phyloP scores from a whole-genome alignment of 2,797 vertebrate species.

The Pangasius larnaudii region DNA sequence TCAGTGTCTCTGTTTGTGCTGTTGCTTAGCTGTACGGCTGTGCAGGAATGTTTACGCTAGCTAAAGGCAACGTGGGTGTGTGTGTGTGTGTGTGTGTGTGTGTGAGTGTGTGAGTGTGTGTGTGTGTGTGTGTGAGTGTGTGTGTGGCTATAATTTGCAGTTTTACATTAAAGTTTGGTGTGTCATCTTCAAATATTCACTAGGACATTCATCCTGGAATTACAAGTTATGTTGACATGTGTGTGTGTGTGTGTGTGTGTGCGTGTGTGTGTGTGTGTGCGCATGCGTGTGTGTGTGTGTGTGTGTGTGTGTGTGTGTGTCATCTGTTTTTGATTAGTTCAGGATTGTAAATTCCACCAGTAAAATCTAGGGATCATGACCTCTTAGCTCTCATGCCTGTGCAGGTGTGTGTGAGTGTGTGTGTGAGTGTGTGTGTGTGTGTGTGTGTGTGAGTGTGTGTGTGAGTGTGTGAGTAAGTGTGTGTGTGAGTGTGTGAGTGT shows the following conservation, averaged over 20 bases:
- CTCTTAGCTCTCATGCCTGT: neutral
- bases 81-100: constrained; percentile 1
- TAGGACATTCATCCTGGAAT: neutral
- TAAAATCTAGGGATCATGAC: constrained; percentile 16
- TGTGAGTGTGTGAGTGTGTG: neutral
- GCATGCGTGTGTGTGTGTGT: neutral
- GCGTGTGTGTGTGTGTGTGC: neutral
- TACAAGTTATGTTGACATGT: constrained; percentile 1
- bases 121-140: neutral
- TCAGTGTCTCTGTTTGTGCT: neutral
- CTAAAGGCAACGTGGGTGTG: neutral
- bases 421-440: neutral
- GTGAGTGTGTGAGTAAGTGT: constrained; percentile 4
- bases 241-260: constrained; percentile 1
- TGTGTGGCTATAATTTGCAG: neutral
- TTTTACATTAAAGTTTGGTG: neutral
- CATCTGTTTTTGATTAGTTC: constrained; percentile 37
- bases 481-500: neutral
- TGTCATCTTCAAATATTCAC: neutral
- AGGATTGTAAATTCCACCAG: constrained; percentile 15
- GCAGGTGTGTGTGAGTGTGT: neutral
- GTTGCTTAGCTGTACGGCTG: neutral
- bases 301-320: neutral
- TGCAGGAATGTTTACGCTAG: constrained; percentile 13
- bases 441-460: constrained; percentile 15